Percentiles rank a stretch among this genome's conserved stretches.
Evolutionary conservation across 2,888 invertebrate species (phyloP).

Genomic region (Drosophila heteroneura): DNA sequence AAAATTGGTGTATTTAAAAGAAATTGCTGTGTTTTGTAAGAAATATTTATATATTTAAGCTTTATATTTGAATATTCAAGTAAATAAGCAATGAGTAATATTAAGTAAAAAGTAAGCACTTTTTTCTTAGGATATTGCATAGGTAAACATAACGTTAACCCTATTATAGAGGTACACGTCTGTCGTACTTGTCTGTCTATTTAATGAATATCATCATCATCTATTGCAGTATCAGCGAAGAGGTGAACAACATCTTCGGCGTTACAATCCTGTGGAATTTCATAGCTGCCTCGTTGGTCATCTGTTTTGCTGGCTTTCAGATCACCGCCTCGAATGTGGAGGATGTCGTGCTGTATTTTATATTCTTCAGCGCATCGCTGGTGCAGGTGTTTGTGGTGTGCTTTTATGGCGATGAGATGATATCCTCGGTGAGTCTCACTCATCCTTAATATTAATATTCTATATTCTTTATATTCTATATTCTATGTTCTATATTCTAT

Average conservation of each 20-base stretch:
- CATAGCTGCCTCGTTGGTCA: constrained; percentile 80
- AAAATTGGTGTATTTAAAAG: too few relatives aligned
- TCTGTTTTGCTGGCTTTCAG: constrained; percentile 83
- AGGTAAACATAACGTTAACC: background rate
- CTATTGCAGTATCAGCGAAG: constrained; percentile 63
- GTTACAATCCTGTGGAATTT: constrained; percentile 82
- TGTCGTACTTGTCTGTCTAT: background rate
- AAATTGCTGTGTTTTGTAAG: too few relatives aligned
- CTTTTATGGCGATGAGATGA: constrained; percentile 81
- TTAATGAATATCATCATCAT: background rate
- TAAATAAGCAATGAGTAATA: too few relatives aligned
- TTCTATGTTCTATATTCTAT: background rate
- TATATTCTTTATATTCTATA: background rate
- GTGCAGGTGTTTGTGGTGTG: constrained; percentile 82
- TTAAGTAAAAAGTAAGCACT: background rate
- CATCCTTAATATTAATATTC: background rate
- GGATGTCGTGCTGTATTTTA: constrained; percentile 75
- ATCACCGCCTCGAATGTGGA: constrained; percentile 75
- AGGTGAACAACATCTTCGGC: constrained; percentile 76
- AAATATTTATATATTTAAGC: too few relatives aligned
- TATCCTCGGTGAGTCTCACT: constrained; percentile 69
- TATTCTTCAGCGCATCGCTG: constrained; percentile 79
- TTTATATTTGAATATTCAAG: too few relatives aligned
- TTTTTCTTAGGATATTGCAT: background rate
- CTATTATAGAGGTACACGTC: background rate